Base-by-base conservation (phyloP, 1,140 invertebrate species). In the Cotesia glomerata region DNA sequence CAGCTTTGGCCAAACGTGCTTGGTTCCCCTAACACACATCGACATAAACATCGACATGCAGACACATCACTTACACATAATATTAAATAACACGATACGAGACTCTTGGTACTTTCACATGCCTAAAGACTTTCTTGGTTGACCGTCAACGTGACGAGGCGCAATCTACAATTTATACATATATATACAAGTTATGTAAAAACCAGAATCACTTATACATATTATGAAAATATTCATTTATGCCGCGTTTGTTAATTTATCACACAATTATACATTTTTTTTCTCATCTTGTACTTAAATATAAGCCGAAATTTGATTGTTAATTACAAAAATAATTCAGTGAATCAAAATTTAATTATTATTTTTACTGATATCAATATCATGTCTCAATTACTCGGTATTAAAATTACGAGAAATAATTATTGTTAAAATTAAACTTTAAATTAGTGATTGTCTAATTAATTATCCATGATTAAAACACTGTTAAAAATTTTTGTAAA, bases 371-470 rank as follows among this genome's bases (percentile, higher is more conserved):
- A 2, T 54, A n/a, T 14, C 52, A 54, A 11, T 54, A 8, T 54
- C 3, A 54, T 54, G 9, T 9, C 7, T 18, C 9, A 58, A 5
- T 58, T 2, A 18, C 1, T 58, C 4, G 26, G 1, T 18, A 1
- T 58, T 7, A 58, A 8, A 8, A 18, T 58, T 18, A 7, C 1
- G 3, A 18, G 5, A 26, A 58, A 8, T 32, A 9, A 8, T 58
- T 7, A 58, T 0, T 58, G 4, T 18, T 8, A 8, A 26, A 11
- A 11, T 26, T 26, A 26, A 26, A 26, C 26, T 26, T 65, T 66
- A 72, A 72, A 54, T 39, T 63, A 72, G 59, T 66, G 70, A 72
- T 51, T 58, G 63, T n/a, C 18, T 63, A 58, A 72, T 72, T 72
- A 72, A 72, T 72, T 72, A 72, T 66, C 49, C 16, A 8, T 14